Evolutionary conservation across 2,888 invertebrate genomes (phyloP), one percentile per base, ranked within the genome.

Genomic region (Phanerotoma sp.): DNA sequence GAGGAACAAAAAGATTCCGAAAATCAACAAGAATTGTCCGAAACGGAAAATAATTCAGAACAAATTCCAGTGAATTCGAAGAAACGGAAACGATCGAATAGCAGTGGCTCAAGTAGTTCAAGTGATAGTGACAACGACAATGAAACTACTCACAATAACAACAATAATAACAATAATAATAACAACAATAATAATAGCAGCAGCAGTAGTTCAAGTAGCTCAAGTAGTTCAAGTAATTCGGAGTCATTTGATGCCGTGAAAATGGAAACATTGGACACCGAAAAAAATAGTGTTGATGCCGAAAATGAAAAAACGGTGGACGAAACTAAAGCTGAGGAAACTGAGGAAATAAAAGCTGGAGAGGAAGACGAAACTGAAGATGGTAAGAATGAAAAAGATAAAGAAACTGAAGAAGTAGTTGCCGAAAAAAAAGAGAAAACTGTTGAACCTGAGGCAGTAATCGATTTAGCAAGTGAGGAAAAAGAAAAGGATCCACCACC

Each of bases 401-500:
- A 70, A 4, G 75, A 77, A 15, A 56, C 51, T 4, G 62, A 62
- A 45, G 67, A 74, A 35, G 69, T 68, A 38, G 58, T 54, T 10
- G 69, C 72, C 11, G 74, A 76, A 53, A 63, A 72, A 41, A 72
- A 22, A 15, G 74, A 73, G 28, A 72, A 75, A 38, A 71, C 74
- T 11, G 68, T 75, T 32, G 76, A 75, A 41, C 77, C 78, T 6
- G 77, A 78, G 58, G 68, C 73, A 6, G 75, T 77, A 3, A 77
- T 77, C 11, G 77, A 77, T 57, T 57, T 77, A n/a, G 77, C 75
- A 1, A 75, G 68, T 42, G 75, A 77, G 53, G 72, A 73, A 21
- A 77, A 82, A 70, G 78, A 79, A 37, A 79, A 81, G 62, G 78
- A 82, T 66, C 11, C 38, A 10, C 16, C 38, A 11, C 84, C 86